phyloP scores from a whole-genome alignment of 64 coral and sea anemone genomes.

The Porites lutea region DNA sequence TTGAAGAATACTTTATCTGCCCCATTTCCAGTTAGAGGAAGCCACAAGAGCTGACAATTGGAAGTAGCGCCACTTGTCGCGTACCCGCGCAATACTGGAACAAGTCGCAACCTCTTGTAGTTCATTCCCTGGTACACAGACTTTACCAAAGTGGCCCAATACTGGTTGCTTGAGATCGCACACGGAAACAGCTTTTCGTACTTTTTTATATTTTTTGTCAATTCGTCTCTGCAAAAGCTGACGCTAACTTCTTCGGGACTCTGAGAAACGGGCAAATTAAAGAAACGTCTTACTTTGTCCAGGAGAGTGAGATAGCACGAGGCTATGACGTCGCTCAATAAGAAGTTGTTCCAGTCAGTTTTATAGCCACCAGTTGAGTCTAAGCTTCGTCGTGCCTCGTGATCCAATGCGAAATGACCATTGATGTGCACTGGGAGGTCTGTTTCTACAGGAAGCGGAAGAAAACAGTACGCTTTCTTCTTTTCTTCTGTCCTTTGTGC shows the following conservation, averaged over 20 bases:
- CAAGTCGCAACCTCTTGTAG: constrained; percentile 36
- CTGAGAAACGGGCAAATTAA: constrained; percentile 23
- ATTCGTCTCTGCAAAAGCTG: not conserved
- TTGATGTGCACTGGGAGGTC: constrained; percentile 85
- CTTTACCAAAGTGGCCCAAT: constrained; percentile 43
- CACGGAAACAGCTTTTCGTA: constrained; percentile 36
- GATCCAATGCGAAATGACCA: constrained; percentile 95
- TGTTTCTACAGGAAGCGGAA: constrained; percentile 79
- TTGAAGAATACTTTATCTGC: constrained; percentile 69
- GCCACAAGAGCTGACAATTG: not conserved
- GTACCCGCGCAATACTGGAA: constrained; percentile 56
- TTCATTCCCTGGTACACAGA: constrained; percentile 68
- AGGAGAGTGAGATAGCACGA: constrained; percentile 81
- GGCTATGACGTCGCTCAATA: constrained; percentile 71
- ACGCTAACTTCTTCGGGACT: not conserved
- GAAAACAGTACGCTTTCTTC: constrained; percentile 83
- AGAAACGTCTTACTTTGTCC: constrained; percentile 26
- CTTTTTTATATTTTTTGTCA: not conserved
- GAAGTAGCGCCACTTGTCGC: not conserved
- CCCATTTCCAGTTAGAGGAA: constrained; percentile 56
- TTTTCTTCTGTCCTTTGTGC: not conserved
- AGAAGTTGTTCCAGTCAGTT: constrained; percentile 69
- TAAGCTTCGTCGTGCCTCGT: constrained; percentile 80
- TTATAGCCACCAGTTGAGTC: constrained; percentile 15
- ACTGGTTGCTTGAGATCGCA: not conserved